Percentiles rank a stretch among this genome's conserved stretches.
Conservation (phyloP, 23 tunicate species). For the Oikopleura vanhoeffeni region DNA sequence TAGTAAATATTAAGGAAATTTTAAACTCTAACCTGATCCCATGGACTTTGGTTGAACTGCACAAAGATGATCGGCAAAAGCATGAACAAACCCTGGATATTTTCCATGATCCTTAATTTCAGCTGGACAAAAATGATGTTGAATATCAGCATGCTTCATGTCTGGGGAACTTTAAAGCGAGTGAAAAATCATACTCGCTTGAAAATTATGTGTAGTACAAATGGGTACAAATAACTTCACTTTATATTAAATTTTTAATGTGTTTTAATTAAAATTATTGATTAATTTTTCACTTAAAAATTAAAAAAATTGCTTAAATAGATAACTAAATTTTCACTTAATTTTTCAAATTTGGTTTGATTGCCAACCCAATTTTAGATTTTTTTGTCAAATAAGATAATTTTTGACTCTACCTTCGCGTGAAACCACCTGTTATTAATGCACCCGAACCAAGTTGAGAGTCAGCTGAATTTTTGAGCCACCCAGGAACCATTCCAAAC, state of each 20-base stretch:
- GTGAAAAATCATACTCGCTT: no score
- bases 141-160: background rate
- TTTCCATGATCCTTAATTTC: background rate
- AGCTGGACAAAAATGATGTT: background rate
- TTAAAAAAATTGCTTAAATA: background rate
- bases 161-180: background rate
- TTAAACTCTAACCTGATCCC: no score
- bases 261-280: no score
- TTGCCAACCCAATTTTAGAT: no score
- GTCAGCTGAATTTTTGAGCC: background rate
- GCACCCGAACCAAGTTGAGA: background rate
- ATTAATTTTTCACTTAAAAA: no score
- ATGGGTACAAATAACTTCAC: no score
- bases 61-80: background rate
- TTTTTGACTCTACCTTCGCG: background rate
- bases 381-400: no score
- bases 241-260: no score
- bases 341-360: no score
- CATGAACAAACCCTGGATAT: background rate
- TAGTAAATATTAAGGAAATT: no score
- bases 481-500: background rate
- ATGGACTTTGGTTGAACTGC: background rate
- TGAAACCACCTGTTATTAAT: background rate
- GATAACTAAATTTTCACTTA: background rate
- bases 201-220: no score